phyloP scores from a whole-genome alignment of 2,797 vertebrate species.

The Tolypeutes matacus region DNA sequence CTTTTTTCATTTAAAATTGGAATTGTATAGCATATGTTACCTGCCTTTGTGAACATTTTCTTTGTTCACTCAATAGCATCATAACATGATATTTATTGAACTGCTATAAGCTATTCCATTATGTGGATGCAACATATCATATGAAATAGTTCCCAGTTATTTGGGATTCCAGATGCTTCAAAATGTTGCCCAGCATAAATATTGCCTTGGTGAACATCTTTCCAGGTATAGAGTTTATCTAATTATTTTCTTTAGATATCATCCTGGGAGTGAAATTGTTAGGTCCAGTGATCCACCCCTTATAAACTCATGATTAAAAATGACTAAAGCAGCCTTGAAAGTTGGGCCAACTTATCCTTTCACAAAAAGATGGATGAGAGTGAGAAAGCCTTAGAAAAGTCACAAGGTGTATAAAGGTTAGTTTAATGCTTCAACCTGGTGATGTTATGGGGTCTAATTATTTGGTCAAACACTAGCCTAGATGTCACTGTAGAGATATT shows the following conservation, averaged over 20 bases:
- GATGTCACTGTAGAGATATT: too few species aligned
- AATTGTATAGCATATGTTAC: background rate
- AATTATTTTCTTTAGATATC: background rate
- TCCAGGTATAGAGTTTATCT: background rate
- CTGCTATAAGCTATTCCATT: background rate
- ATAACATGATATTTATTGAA: background rate
- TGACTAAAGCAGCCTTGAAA: background rate
- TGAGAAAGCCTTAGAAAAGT: background rate
- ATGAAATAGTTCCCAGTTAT: background rate
- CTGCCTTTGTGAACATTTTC: background rate
- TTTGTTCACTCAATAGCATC: background rate
- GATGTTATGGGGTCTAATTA: too few species aligned
- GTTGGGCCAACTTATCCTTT: too few species aligned
- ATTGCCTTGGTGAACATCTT: background rate
- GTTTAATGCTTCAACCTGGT: too few species aligned
- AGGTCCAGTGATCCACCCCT: too few species aligned
- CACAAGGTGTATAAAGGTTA: rapidly evolving
- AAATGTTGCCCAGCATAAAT: background rate
- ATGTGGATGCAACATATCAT: background rate
- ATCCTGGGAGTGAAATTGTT: background rate
- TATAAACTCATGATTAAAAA: background rate
- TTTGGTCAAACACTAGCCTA: too few species aligned
- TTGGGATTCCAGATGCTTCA: background rate
- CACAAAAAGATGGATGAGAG: too few species aligned
- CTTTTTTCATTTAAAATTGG: background rate